Evolutionary conservation across 1,140 invertebrate genomes (phyloP), one percentile per base, ranked within the genome.

Genomic region (Maconellicoccus hirsutus): DNA sequence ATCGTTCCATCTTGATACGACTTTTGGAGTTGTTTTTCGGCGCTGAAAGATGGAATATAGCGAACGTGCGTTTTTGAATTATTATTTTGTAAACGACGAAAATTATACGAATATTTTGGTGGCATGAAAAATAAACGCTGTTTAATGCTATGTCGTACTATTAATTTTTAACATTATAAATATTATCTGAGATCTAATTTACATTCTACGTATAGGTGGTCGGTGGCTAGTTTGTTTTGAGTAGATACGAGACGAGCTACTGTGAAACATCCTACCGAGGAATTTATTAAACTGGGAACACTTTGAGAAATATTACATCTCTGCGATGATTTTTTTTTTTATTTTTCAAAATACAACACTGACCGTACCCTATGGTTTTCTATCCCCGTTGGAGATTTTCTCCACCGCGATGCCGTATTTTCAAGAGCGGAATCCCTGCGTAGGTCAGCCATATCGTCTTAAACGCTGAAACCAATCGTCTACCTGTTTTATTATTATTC

Each of bases 131-230:
- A 52, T 52, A 52, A 16, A 52, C n/a, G n/a, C 42, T 52, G 29
- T 33, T 52, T 4, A 52, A 52, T 52, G 29, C 29, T 33, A 52
- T 19, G 42, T 52, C 16, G 42, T 19, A 16, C 42, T 52, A 52
- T 52, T 52, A 52, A 52, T 52, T 52, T 52, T 52, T 52, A 52
- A 52, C 42, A 52, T 52, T 52, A 52, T 52, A 52, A 52, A 52
- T 52, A 52, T 52, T 52, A 14, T 52, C 29, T 33, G 4, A 16
- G 12, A 52, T 52, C n/a, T 52, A 19, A 16, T 52, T 52, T 19
- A 52, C 42, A 52, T 52, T 52, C 42, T 19, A 16, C 42, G 12
- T 52, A 52, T 52, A 52, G 42, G 42, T 52, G 42, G 42, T 52
- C 42, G n/a, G 42, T 52, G 42, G 33, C n/a, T 52, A 16, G n/a